phyloP scores from a whole-genome alignment of 2,113 vertebrate species.

The Microcebus tavaratra region DNA sequence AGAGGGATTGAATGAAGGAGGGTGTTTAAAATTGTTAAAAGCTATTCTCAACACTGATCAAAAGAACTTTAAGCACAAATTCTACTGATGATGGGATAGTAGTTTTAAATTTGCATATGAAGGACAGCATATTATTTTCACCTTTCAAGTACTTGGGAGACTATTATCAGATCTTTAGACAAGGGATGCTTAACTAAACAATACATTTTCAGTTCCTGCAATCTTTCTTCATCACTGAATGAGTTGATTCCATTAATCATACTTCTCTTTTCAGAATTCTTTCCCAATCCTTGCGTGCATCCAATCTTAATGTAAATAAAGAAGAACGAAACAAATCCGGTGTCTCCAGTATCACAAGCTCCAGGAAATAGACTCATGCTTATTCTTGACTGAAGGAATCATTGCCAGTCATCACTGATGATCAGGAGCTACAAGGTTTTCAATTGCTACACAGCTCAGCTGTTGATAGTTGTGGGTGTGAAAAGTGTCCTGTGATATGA shows the following conservation, averaged over 20 bases:
- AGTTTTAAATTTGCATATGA: constrained; percentile 15
- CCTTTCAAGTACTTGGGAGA: neutral
- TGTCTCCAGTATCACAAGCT: neutral
- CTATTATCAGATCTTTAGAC: constrained; percentile 12
- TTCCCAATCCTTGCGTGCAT: neutral
- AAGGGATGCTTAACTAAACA: constrained; percentile 45
- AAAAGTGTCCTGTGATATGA: neutral
- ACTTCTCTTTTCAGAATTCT: neutral
- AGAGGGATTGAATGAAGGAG: neutral
- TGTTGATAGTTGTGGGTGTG: neutral
- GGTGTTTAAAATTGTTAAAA: neutral
- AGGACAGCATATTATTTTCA: constrained; percentile 47
- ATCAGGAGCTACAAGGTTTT: neutral
- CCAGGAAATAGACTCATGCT: neutral
- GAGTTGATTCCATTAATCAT: constrained; percentile 42
- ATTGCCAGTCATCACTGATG: neutral
- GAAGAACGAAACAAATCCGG: neutral
- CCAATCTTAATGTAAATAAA: neutral
- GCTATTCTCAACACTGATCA: neutral
- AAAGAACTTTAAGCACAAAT: neutral
- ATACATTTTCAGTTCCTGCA: neutral
- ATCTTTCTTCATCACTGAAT: constrained; percentile 16
- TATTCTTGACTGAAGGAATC: neutral
- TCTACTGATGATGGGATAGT: neutral
- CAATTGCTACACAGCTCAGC: neutral